Conservation (phyloP, 2,797 vertebrate species). For the Chelidonichthys spinosus region DNA sequence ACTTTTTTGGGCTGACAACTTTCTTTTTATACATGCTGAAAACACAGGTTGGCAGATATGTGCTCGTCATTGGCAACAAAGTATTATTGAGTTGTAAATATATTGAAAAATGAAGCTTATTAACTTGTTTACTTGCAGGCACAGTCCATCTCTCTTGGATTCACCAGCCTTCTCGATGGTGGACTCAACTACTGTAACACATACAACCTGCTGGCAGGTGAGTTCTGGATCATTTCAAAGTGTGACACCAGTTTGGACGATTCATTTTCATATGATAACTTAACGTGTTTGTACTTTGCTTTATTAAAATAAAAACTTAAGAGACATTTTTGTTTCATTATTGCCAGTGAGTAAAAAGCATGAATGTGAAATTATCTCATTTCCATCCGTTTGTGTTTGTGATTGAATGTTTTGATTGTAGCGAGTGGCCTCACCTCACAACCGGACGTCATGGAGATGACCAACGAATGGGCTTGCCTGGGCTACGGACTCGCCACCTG, state of each 20-base stretch:
- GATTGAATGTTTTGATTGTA: background rate
- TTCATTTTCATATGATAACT: background rate
- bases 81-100: too few species aligned
- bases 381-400: slow-evolving; percentile 1
- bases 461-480: slow-evolving; percentile 7
- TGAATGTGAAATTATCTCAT: background rate
- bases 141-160: background rate
- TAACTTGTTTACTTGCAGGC: slow-evolving; percentile 24
- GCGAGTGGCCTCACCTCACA: background rate
- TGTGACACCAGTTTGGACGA: background rate
- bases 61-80: too few species aligned
- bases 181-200: slow-evolving; percentile 11
- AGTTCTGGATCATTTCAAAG: slow-evolving; percentile 3
- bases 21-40: too few species aligned
- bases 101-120: background rate
- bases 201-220: slow-evolving; percentile 59
- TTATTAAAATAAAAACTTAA: background rate
- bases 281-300: background rate
- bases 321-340: background rate
- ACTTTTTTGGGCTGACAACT: background rate
- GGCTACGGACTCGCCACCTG: background rate
- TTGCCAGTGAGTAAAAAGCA: too few species aligned
- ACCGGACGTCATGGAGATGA: background rate
- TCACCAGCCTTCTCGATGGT: slow-evolving; percentile 1
- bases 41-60: too few species aligned